Evolutionary conservation across 2,113 vertebrate genomes (phyloP).

Genomic region (Alosa alosa): DNA sequence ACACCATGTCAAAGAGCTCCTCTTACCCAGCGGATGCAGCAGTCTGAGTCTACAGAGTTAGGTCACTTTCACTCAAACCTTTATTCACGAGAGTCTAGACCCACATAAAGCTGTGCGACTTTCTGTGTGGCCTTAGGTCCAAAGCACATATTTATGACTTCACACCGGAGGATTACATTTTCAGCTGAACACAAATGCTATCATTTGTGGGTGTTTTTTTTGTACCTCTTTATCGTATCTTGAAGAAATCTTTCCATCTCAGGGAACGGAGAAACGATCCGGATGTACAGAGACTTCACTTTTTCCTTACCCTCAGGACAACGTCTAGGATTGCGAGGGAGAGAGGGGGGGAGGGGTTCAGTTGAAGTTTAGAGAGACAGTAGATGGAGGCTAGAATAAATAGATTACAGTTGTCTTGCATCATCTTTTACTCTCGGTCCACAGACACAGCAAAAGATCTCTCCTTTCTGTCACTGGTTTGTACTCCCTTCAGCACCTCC

Average conservation of each 20-base stretch:
- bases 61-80: background rate
- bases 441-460: background rate
- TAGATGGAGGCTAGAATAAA: background rate
- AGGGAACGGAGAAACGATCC: slow-evolving; percentile 81
- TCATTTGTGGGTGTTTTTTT: background rate
- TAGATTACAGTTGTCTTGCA: slow-evolving; percentile 15
- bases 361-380: background rate
- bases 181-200: background rate
- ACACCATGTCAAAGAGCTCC: too few relatives aligned
- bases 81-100: background rate
- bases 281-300: slow-evolving; percentile 87
- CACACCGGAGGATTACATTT: background rate
- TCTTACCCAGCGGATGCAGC: background rate
- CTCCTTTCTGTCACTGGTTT: background rate
- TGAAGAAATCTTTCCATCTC: slow-evolving; percentile 96
- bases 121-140: background rate
- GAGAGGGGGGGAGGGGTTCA: background rate
- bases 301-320: slow-evolving; percentile 71
- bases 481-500: background rate
- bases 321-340: slow-evolving; percentile 63
- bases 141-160: background rate
- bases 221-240: slow-evolving; percentile 84
- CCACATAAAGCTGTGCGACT: background rate
- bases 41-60: background rate
- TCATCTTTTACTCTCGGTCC: background rate